A percentile compares a stretch with the other conserved stretches of the same genome.
These are phyloP conservation scores for Temnothorax rugatulus DNA, from an alignment of 2,888 invertebrate genomes.

Conservation along the genomic window DNA sequence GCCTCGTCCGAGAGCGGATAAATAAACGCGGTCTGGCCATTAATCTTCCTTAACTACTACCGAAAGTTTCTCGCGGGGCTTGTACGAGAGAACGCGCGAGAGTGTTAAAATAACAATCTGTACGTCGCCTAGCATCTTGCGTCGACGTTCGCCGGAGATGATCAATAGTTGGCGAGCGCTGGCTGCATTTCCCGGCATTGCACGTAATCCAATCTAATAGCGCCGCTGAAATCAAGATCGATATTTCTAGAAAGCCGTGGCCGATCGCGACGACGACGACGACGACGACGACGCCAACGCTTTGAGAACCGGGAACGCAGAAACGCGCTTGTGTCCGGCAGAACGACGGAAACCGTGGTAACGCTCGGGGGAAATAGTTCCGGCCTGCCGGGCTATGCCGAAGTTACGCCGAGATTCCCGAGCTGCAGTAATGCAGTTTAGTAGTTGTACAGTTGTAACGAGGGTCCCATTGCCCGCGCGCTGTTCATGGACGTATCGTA, in stretches of 20 bases:
- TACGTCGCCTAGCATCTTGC: conserved; percentile 53
- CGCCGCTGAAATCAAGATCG: conserved; percentile 22
- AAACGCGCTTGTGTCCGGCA: conserved; percentile 37
- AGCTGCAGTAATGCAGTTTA: conserved; percentile 75
- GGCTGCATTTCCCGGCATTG: conserved; percentile 14
- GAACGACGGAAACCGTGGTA: conserved; percentile 45
- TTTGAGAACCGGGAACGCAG: conserved; percentile 22
- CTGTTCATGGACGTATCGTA: conserved; percentile 28
- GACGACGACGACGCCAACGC: neutral
- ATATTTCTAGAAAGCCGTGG: conserved; percentile 17
- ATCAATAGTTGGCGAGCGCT: conserved; percentile 37
- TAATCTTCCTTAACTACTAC: conserved; percentile 53
- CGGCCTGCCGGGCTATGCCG: conserved; percentile 41
- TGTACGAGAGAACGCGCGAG: conserved; percentile 12
- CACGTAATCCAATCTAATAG: conserved; percentile 30
- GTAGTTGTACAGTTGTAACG: conserved; percentile 78
- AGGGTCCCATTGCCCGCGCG: conserved; percentile 62
- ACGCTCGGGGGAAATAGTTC: conserved; percentile 65
- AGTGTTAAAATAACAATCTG: conserved; percentile 53
- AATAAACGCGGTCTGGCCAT: conserved; percentile 38
- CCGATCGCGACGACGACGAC: conserved; percentile 12
- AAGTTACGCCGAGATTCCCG: conserved; percentile 69
- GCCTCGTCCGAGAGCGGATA: neutral
- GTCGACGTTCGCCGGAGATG: conserved; percentile 45
- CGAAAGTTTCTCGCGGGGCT: conserved; percentile 41